Percentiles rank a stretch among this genome's conserved stretches.
Conservation (phyloP, 2,113 vertebrate genomes). For the Serinus canaria region DNA sequence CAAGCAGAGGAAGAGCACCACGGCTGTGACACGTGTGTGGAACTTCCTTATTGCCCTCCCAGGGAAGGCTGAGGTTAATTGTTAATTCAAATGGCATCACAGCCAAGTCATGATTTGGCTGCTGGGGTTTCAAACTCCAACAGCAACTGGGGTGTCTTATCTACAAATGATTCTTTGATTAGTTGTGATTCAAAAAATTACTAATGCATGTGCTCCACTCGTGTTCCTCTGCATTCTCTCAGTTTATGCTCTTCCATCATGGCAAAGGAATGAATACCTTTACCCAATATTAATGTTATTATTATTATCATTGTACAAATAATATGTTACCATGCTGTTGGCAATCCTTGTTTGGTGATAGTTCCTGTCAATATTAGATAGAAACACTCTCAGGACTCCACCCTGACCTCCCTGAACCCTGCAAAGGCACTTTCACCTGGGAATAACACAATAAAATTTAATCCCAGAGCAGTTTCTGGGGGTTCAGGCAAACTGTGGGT, state of each 20-base stretch:
- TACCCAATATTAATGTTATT: neutral
- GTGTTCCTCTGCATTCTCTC: neutral
- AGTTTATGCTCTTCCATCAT: neutral
- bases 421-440: neutral
- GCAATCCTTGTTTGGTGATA: neutral
- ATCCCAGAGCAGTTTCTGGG: fast-evolving
- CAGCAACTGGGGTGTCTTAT: neutral
- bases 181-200: fast-evolving
- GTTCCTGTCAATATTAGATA: neutral
- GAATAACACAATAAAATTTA: neutral
- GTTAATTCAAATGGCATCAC: neutral
- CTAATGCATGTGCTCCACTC: neutral
- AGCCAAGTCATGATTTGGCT: neutral
- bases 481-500: neutral
- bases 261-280: neutral
- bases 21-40: neutral
- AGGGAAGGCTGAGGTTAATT: neutral
- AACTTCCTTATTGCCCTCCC: neutral
- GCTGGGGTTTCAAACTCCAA: neutral
- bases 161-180: neutral
- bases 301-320: neutral
- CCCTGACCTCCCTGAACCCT: neutral
- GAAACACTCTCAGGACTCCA: neutral
- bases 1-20: neutral
- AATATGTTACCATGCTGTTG: neutral